A percentile compares a stretch with the other conserved stretches of the same genome.
Evolutionary conservation across 1,140 invertebrate species (phyloP).

Genomic region (Drosophila malerkotliana): DNA sequence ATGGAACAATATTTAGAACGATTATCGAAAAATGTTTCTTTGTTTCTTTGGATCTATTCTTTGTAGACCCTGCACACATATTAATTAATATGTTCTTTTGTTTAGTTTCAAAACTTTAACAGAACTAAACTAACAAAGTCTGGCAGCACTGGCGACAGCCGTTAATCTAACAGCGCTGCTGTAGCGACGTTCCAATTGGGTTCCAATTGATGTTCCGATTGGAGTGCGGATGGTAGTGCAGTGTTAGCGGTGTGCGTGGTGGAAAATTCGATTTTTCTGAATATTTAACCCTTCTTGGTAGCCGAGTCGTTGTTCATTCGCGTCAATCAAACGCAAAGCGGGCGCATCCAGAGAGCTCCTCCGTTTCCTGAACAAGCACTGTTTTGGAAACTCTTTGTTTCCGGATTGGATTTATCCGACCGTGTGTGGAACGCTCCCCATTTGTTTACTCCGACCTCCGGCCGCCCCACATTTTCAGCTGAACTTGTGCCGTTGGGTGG

Average conservation of each 20-base stretch:
- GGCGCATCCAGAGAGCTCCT: neutral
- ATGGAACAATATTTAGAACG: too few relatives aligned
- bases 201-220: slow-evolving; percentile 30
- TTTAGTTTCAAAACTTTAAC: neutral
- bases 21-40: neutral
- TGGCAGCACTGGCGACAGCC: neutral
- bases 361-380: neutral
- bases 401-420: neutral
- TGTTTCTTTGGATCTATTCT: neutral
- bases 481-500: slow-evolving; percentile 57
- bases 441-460: slow-evolving; percentile 57
- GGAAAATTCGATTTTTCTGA: slow-evolving; percentile 7
- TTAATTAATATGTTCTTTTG: neutral
- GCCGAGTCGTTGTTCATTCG: slow-evolving; percentile 14
- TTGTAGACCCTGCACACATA: neutral
- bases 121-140: neutral
- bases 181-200: neutral
- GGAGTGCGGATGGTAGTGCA: slow-evolving; percentile 20
- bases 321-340: slow-evolving; percentile 34
- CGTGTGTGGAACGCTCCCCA: slow-evolving; percentile 7
- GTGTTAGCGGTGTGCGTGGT: slow-evolving; percentile 3
- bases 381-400: slow-evolving; percentile 2
- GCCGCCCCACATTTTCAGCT: slow-evolving; percentile 25
- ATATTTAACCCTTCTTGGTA: slow-evolving; percentile 10
- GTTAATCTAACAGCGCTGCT: slow-evolving; percentile 6